Evolutionary conservation across 37 sponge, comb jelly and placozoan genomes (phyloP).

Genomic region (Axinella damicornis): DNA sequence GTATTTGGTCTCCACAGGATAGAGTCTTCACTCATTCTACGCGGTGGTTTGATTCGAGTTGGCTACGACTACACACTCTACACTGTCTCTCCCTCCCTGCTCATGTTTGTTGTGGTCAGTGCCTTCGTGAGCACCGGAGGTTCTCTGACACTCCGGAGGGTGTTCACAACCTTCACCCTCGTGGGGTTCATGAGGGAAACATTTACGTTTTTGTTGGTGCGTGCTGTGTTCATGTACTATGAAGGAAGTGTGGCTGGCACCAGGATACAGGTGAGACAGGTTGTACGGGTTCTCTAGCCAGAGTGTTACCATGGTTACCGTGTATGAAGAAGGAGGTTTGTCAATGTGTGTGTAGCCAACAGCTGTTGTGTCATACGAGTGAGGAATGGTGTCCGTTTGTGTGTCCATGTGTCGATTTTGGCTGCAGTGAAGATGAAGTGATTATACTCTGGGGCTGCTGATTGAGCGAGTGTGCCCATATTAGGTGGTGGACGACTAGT

Average conservation of each 20-base stretch:
- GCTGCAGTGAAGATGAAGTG: no score
- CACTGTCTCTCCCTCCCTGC: background rate
- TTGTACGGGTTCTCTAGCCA: no score
- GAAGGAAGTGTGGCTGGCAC: conserved; percentile 39
- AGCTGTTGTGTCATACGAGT: no score
- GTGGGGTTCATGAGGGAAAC: conserved; percentile 20
- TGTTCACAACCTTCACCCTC: conserved; percentile 42
- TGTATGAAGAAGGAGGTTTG: no score
- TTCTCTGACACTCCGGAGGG: conserved; percentile 27
- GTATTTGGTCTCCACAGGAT: background rate
- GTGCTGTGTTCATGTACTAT: background rate
- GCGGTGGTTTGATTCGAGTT: conserved; percentile 34
- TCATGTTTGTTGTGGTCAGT: conserved; percentile 18
- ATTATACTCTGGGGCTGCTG: no score
- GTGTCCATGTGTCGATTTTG: no score
- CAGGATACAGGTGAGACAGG: conserved; percentile 46
- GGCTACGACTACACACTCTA: background rate
- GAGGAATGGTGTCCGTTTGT: no score
- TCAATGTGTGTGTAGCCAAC: no score
- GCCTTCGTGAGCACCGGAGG: conserved; percentile 13
- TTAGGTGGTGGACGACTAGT: no score
- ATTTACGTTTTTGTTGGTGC: conserved; percentile 10
- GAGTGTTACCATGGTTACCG: no score
- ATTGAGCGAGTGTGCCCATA: no score
- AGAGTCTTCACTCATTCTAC: conserved; percentile 2